Evolutionary conservation across 2,113 vertebrate genomes (phyloP), one percentile per base, ranked within the genome.

Genomic region (Ardeotis arabs): DNA sequence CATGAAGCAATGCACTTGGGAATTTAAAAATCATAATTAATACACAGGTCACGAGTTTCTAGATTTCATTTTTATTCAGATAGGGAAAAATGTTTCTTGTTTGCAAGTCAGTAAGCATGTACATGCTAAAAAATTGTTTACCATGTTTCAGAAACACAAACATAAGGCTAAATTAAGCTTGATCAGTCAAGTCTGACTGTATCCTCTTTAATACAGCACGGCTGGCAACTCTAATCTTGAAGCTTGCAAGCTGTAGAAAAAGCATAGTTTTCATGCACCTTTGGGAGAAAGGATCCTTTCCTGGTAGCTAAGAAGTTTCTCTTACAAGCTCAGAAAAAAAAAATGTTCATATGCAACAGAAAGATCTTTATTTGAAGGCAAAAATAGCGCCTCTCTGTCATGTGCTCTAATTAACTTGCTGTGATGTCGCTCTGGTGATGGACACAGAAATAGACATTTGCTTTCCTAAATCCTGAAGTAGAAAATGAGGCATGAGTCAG

Each of bases 381-480:
- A 93, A 97, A 97, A 95, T 97, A 96, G 91, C 5, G 21, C 67
- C 56, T 95, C 39, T 94, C 87, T 95, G 95, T 96, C 96, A 87
- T 92, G 91, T 87, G 94, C 63, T 96, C 93, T 95, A 93, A 97
- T 97, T 96, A 96, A 95, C 94, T 97, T 96, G 73, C 95, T 90
- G 87, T 92, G 89, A 94, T 97, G 89, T 93, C 83, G 52, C 93
- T 97, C 78, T 90, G 74, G 80, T 95, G 95, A 95, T 95, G 95
- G 96, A 96, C 92, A 95, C 84, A 96, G 90, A 96, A 96, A 97
- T 94, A 96, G 96, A 92, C 92, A 62, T 93, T 96, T 96, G 94
- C 93, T 95, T 95, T 97, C 79, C 92, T 90, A 95, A 96, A 93
- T 95, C 84, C 87, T 93, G 93, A 83, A 95, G 95, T 77, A 94